Base-by-base conservation (phyloP, 2,113 vertebrate genomes). In the Mobula hypostoma region DNA sequence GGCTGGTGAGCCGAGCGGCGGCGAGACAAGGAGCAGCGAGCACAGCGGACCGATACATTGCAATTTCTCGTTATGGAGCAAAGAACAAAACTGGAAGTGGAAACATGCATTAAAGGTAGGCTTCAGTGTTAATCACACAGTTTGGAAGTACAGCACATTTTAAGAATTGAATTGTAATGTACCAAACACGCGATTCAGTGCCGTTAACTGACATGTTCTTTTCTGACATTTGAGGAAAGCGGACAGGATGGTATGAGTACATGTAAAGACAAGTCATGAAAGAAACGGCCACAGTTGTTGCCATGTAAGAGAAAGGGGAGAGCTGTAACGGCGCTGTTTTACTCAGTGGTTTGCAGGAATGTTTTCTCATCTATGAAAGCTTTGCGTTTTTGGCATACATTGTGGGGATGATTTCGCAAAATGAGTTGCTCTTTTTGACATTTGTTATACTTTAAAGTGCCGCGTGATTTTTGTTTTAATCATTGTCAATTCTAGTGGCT, bases 61-160 rank as follows among this genome's bases (percentile, higher is more conserved):
- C 21, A 40, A 74, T 68, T 68, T 14, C 14, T 15, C 15, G 68
- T 21, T 36, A 93, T 93, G 90, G 90, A 93, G 21, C 90, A 74
- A 9, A 72, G 70, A 48, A 93, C 70, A 0, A 68, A 93, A 48
- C 68, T 93, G 68, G 90, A 93, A 72, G 74, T 93, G 90, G 90
- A 93, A 93, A 74, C 66, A 12, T 93, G 90, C 66, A 72, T 93
- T 24, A 72, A 93, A 93, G 90, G 90, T 93, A 74, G 21, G 90
- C 90, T 93, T 48, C 58, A 27, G 21, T 27, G 80, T 21, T 11
- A 19, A 5, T 24, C 40, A 56, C 85, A 88, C 77, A 14, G 77
- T 32, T 11, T 36, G 27, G 58, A 29, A 15, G 85, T 7, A 29
- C 63, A 3, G n/a, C 68, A 17, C 32, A 72, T 24, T 17, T 74